Conservation (phyloP, 2,113 vertebrate species). For the Prunella himalayana region DNA sequence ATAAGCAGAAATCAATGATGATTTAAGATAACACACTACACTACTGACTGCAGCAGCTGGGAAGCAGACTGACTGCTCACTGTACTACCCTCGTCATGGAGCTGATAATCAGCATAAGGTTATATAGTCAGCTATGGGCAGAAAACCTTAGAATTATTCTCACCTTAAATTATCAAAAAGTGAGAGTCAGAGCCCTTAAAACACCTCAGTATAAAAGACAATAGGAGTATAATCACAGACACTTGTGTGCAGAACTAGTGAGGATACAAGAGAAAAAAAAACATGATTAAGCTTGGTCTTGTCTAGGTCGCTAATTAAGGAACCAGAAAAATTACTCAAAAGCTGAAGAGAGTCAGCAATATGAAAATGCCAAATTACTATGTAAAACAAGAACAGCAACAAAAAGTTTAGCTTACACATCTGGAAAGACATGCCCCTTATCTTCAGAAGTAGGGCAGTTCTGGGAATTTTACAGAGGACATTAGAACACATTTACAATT, state of each 20-base stretch:
- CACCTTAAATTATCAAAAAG: not conserved
- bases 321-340: not conserved
- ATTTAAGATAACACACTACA: constrained; percentile 1
- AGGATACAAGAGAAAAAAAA: not conserved
- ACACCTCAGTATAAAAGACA: not conserved
- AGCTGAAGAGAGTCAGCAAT: not conserved
- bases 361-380: not conserved
- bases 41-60: not conserved
- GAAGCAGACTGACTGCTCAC: not conserved
- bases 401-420: not conserved
- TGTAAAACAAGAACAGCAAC: not conserved
- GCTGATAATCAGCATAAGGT: not conserved
- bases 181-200: not conserved
- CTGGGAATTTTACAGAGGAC: not conserved
- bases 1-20: constrained; percentile 42
- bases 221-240: not conserved
- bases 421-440: not conserved
- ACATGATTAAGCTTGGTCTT: not conserved
- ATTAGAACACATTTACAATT: not conserved
- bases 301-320: not conserved
- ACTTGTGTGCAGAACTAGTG: not conserved
- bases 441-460: not conserved
- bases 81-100: not conserved
- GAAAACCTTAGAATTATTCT: not conserved
- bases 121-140: not conserved